These are phyloP conservation scores for Xanthorhoe designata DNA, from an alignment of 2,888 invertebrate genomes.

Conservation along the genomic window DNA sequence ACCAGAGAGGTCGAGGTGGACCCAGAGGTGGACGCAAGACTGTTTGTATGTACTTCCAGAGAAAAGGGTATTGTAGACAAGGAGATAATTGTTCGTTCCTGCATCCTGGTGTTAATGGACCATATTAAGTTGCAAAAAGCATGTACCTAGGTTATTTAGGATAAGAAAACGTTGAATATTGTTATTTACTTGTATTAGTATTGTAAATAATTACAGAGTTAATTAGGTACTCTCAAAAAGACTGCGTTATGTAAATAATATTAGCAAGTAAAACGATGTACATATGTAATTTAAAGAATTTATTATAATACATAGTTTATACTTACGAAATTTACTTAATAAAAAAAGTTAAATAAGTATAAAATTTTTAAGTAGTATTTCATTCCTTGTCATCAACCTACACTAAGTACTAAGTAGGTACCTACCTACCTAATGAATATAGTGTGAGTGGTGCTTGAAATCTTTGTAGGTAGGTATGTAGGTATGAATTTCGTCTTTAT, in stretches of 20 bases:
- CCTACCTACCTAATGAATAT: no score
- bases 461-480: no score
- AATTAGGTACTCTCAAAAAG: constrained; percentile 55
- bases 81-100: constrained; percentile 93
- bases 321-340: constrained; percentile 27
- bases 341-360: constrained; percentile 22
- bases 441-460: no score
- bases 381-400: background rate
- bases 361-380: background rate
- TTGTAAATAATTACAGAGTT: constrained; percentile 35
- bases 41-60: constrained; percentile 92
- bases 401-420: no score
- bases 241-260: constrained; percentile 63
- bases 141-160: constrained; percentile 20
- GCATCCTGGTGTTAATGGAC: constrained; percentile 90
- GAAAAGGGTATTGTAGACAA: constrained; percentile 92
- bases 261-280: constrained; percentile 49
- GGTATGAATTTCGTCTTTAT: no score
- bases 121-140: constrained; percentile 61
- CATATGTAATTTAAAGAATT: constrained; percentile 42
- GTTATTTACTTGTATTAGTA: constrained; percentile 31
- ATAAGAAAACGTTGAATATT: constrained; percentile 30
- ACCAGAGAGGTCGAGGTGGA: constrained; percentile 77
- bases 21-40: constrained; percentile 84
- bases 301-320: constrained; percentile 26